phyloP scores from a whole-genome alignment of 2,888 invertebrate species.

The Tachina grossa region DNA sequence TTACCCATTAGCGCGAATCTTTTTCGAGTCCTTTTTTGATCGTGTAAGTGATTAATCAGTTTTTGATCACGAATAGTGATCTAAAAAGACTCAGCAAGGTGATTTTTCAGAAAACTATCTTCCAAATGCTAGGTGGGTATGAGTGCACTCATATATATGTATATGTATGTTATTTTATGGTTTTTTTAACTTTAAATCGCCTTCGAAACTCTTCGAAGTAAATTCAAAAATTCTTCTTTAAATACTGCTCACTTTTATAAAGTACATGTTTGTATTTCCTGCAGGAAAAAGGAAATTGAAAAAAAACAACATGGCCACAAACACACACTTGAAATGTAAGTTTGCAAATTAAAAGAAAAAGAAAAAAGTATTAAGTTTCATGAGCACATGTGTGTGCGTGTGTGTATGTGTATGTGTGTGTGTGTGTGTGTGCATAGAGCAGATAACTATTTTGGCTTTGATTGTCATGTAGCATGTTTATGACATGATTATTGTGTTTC shows the following conservation, averaged over 20 bases:
- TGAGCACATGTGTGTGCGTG: background rate
- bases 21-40: no score
- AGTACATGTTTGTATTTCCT: constrained; percentile 53
- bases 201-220: constrained; percentile 30
- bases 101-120: no score
- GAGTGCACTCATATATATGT: background rate
- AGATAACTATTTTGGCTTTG: constrained; percentile 2
- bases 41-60: no score
- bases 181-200: constrained; percentile 36
- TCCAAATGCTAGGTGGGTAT: no score
- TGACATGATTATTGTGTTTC: constrained; percentile 45
- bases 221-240: constrained; percentile 10
- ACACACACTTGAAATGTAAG: background rate
- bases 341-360: background rate
- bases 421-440: background rate
- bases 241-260: constrained; percentile 9
- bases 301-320: constrained; percentile 12
- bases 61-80: no score
- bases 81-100: no score
- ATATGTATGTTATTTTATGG: constrained; percentile 11
- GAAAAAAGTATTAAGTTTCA: constrained; percentile 2
- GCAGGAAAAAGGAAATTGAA: constrained; percentile 63
- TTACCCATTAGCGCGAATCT: no score
- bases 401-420: background rate
- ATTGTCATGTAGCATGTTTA: background rate